phyloP scores from a whole-genome alignment of 2,113 vertebrate species.

The Leptodactylus fuscus region DNA sequence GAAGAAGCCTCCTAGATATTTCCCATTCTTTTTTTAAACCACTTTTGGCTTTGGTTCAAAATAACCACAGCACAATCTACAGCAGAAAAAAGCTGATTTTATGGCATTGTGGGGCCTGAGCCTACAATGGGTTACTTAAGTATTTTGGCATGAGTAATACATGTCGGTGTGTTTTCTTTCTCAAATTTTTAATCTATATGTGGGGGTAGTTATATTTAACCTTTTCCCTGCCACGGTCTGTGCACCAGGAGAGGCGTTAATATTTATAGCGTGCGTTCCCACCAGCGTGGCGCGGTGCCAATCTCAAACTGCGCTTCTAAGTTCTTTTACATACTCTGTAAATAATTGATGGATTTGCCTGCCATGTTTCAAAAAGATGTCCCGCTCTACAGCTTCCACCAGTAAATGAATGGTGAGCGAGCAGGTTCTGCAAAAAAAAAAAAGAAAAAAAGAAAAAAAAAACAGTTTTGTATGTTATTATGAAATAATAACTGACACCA shows the following conservation, averaged over 20 bases:
- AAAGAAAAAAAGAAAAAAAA: too few relatives aligned
- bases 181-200: neutral
- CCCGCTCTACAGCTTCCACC: slow-evolving; percentile 34
- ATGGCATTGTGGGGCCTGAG: too few relatives aligned
- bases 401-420: slow-evolving; percentile 50
- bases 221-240: neutral
- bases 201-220: neutral
- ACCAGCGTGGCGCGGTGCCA: slow-evolving; percentile 28
- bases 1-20: too few relatives aligned
- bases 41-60: too few relatives aligned
- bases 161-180: too few relatives aligned
- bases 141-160: neutral
- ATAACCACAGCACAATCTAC: too few relatives aligned
- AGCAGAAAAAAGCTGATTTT: too few relatives aligned
- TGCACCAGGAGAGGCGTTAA: neutral
- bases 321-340: slow-evolving; percentile 44
- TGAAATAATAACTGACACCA: slow-evolving; percentile 62
- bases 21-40: too few relatives aligned
- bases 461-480: slow-evolving; percentile 62
- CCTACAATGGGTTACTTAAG: too few relatives aligned
- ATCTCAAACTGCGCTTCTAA: slow-evolving; percentile 32
- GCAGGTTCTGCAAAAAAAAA: slow-evolving; percentile 45
- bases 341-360: slow-evolving; percentile 51
- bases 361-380: slow-evolving; percentile 51
- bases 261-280: neutral